phyloP scores from a whole-genome alignment of 2,113 vertebrate species.

The Tragelaphus scriptus region DNA sequence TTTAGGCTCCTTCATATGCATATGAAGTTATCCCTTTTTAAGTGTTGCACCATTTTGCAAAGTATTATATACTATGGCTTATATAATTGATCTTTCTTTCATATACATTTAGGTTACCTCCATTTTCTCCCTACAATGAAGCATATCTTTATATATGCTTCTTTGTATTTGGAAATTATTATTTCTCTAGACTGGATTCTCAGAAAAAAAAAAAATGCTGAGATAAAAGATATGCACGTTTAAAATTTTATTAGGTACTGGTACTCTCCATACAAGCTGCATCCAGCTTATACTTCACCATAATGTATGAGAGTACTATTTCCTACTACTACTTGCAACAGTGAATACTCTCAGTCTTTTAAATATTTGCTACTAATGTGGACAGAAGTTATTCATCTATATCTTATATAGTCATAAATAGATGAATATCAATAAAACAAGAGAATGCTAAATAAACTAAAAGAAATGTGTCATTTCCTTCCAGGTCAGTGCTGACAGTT shows the following conservation, averaged over 20 bases:
- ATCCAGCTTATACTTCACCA: neutral
- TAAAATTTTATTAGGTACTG: neutral
- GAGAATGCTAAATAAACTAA: neutral
- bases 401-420: neutral
- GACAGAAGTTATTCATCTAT: neutral
- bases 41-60: neutral
- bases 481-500: slow-evolving; percentile 95
- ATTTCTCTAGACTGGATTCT: neutral
- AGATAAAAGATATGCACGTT: neutral
- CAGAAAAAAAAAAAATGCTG: neutral
- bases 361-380: neutral
- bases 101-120: neutral
- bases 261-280: neutral
- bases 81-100: neutral
- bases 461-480: slow-evolving; percentile 33
- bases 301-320: neutral
- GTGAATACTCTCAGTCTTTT: neutral
- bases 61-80: neutral
- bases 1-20: neutral
- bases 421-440: neutral
- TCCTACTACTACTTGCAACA: neutral
- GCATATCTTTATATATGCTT: neutral
- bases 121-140: neutral
- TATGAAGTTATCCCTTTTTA: neutral
- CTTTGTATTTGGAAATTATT: slow-evolving; percentile 23